Conservation (phyloP, 1,140 invertebrate genomes). For the Pentalonia nigronervosa region DNA sequence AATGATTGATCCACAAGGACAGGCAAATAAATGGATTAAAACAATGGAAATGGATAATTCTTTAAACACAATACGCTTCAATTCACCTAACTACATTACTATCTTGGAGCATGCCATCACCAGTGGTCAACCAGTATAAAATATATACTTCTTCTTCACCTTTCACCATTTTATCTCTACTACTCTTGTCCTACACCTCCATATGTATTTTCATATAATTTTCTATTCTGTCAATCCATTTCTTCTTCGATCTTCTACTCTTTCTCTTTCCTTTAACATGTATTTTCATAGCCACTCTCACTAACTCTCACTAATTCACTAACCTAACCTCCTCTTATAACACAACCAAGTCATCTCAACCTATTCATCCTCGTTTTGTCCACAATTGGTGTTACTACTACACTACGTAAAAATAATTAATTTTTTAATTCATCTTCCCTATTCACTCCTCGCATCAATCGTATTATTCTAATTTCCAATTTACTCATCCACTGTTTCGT, state of each 20-base stretch:
- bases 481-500: too few relatives aligned
- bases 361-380: too few relatives aligned
- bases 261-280: neutral
- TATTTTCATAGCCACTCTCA: neutral
- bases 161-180: neutral
- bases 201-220: too few relatives aligned
- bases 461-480: too few relatives aligned
- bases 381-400: too few relatives aligned
- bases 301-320: neutral
- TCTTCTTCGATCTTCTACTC: neutral
- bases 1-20: conserved; percentile 94
- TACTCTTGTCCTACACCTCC: neutral
- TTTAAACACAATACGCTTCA: conserved; percentile 82
- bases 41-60: conserved; percentile 90
- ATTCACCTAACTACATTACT: conserved; percentile 81
- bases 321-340: too few relatives aligned
- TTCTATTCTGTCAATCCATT: too few relatives aligned
- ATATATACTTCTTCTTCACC: neutral
- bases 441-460: too few relatives aligned
- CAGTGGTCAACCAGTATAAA: conserved; percentile 74
- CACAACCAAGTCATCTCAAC: too few relatives aligned
- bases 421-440: too few relatives aligned
- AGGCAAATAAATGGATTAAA: conserved; percentile 95
- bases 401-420: too few relatives aligned
- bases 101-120: conserved; percentile 81